phyloP scores from a whole-genome alignment of 2,797 vertebrate genomes.

The Sebastolobus altivelis region DNA sequence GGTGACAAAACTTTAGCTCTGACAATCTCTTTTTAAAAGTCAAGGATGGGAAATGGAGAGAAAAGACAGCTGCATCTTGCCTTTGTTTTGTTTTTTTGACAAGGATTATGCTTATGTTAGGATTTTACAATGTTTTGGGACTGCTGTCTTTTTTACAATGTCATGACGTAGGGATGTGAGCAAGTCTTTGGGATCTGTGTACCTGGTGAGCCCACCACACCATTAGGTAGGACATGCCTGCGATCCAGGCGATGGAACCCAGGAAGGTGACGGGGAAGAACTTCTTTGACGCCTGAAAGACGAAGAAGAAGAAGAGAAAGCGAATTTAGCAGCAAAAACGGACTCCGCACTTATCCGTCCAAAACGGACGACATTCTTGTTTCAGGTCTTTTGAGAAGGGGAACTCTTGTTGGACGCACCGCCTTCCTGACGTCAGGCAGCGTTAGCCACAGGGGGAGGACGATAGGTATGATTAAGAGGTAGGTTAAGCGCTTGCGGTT shows the following conservation, averaged over 20 bases:
- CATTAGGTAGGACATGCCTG: conserved; percentile 96
- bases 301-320: background rate
- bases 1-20: conserved; percentile 33
- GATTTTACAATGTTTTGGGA: background rate
- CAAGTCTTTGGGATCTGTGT: conserved; percentile 26
- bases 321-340: background rate
- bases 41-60: conserved; percentile 26
- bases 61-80: background rate
- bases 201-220: conserved; percentile 99
- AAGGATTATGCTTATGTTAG: conserved; percentile 13
- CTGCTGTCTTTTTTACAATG: background rate
- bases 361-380: background rate
- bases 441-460: conserved; percentile 91
- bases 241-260: conserved; percentile 96
- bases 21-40: conserved; percentile 35
- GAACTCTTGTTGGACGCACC: conserved; percentile 69
- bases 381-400: background rate
- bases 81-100: conserved; percentile 16
- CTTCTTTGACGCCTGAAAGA: conserved; percentile 87
- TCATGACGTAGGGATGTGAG: background rate
- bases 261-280: conserved; percentile 95
- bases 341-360: background rate
- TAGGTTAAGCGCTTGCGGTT: conserved; percentile 90
- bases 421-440: conserved; percentile 92
- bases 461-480: conserved; percentile 90